These are phyloP conservation scores for Morone chrysops DNA, from an alignment of 2,113 vertebrate species.

Conservation along the genomic window DNA sequence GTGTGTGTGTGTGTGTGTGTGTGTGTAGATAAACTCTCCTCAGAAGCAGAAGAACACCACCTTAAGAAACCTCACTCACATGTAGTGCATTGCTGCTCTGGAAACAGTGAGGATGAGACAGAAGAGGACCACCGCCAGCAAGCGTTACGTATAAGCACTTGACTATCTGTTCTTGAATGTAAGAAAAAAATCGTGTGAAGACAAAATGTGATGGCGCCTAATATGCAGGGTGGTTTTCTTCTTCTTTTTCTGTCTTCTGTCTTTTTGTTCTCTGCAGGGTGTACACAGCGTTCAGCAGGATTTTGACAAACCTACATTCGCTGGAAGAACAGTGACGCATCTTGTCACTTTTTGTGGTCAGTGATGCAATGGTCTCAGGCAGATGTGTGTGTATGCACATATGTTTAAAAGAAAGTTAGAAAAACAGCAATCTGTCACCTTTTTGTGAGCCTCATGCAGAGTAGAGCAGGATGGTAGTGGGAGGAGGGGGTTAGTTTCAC, in stretches of 20 bases:
- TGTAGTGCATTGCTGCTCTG: not conserved
- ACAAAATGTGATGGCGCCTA: not conserved
- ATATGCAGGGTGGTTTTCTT: constrained; percentile 5
- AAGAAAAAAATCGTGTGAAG: not conserved
- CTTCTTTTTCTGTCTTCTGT: constrained; percentile 12
- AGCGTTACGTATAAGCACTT: not conserved
- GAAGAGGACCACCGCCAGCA: not conserved
- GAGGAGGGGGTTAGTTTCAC: constrained; percentile 45
- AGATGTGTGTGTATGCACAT: constrained; percentile 14
- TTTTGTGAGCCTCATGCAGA: constrained; percentile 30
- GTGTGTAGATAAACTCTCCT: too few relatives aligned
- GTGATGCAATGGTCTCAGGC: constrained; percentile 8
- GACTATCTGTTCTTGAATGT: not conserved
- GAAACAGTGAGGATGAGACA: not conserved
- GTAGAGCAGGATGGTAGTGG: constrained; percentile 20
- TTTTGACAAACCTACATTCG: constrained; percentile 24
- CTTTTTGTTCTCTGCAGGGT: constrained; percentile 11
- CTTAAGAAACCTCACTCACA: not conserved
- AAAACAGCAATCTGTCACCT: constrained; percentile 47
- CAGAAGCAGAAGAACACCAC: not conserved
- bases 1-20: too few relatives aligned
- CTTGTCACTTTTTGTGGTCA: constrained; percentile 10
- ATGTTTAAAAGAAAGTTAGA: constrained; percentile 45
- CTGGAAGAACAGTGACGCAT: not conserved
- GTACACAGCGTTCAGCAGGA: constrained; percentile 50